Evolutionary conservation across 2,888 invertebrate species (phyloP).

Genomic region (Noctua fimbriata): DNA sequence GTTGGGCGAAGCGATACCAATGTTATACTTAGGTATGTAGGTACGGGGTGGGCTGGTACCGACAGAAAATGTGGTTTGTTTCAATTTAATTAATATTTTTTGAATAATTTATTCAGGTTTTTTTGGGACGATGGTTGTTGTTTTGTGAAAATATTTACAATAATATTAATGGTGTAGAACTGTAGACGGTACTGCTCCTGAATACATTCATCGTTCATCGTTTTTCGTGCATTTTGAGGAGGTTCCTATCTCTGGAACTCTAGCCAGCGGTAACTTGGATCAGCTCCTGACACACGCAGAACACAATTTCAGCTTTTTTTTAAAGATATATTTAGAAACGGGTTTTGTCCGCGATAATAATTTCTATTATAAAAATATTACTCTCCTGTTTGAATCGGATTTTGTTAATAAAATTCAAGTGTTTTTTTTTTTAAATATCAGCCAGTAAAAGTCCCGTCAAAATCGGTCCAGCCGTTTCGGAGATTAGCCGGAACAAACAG

Average conservation of each 20-base stretch:
- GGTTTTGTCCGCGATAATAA: too few relatives aligned
- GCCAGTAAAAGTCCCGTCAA: background rate
- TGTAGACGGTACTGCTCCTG: background rate
- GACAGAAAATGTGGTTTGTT: conserved; percentile 69
- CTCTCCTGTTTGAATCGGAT: too few relatives aligned
- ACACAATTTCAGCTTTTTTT: background rate
- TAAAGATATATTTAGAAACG: background rate
- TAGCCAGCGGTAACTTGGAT: background rate
- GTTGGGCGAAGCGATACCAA: conserved; percentile 88
- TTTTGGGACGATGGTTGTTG: background rate
- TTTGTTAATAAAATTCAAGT: too few relatives aligned
- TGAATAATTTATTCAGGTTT: background rate
- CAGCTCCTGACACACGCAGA: background rate
- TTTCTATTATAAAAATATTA: too few relatives aligned
- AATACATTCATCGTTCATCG: background rate
- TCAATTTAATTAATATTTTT: conserved; percentile 20
- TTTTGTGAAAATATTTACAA: background rate
- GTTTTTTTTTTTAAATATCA: too few relatives aligned
- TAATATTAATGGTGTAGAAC: too few relatives aligned
- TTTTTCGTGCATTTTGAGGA: background rate
- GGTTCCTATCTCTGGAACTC: background rate
- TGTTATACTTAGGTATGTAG: conserved; percentile 85
- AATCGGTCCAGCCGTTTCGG: background rate
- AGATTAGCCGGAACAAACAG: background rate
- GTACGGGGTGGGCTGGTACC: conserved; percentile 85